Evolutionary conservation across 2,888 invertebrate species (phyloP).

Genomic region (Exephanes ischioxanthus): DNA sequence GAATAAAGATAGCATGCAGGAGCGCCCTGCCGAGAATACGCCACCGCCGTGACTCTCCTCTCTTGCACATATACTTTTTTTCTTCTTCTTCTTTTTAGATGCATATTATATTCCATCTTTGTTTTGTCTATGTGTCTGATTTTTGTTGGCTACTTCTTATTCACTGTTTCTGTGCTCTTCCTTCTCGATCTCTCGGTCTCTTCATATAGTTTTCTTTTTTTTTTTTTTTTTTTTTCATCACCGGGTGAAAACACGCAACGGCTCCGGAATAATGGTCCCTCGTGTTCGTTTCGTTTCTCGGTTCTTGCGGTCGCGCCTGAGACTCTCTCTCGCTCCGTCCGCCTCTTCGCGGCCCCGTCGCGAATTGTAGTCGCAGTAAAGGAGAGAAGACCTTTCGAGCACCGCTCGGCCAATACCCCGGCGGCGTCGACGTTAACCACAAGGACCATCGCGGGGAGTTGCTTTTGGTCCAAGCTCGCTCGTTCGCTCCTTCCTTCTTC

Average conservation of each 20-base stretch:
- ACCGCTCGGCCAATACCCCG: conserved; percentile 75
- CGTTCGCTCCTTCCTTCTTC: conserved; percentile 25
- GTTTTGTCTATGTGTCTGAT: not conserved
- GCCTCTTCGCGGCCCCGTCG: conserved; percentile 26
- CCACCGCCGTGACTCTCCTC: not conserved
- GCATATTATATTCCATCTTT: conserved; percentile 1
- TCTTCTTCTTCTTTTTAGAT: not conserved
- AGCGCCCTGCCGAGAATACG: conserved; percentile 60
- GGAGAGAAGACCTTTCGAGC: conserved; percentile 66
- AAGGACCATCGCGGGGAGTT: conserved; percentile 68
- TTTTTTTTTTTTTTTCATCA: not conserved
- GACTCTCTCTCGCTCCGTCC: conserved; percentile 50
- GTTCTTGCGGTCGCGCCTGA: conserved; percentile 68
- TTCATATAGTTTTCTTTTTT: too few relatives aligned
- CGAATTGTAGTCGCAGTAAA: conserved; percentile 6
- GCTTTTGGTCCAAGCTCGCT: conserved; percentile 35
- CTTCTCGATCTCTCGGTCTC: too few relatives aligned
- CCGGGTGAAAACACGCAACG: conserved; percentile 3
- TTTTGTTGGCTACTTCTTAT: not conserved
- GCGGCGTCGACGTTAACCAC: conserved; percentile 76
- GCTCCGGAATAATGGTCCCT: conserved; percentile 60
- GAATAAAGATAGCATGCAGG: conserved; percentile 48
- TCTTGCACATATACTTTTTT: not conserved
- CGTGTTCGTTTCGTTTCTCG: conserved; percentile 66
- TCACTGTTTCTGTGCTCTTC: conserved; percentile 40